Percentiles rank a stretch among this genome's conserved stretches.
Evolutionary conservation across 2,797 vertebrate species (phyloP).

Genomic region (Micrastur ruficollis): DNA sequence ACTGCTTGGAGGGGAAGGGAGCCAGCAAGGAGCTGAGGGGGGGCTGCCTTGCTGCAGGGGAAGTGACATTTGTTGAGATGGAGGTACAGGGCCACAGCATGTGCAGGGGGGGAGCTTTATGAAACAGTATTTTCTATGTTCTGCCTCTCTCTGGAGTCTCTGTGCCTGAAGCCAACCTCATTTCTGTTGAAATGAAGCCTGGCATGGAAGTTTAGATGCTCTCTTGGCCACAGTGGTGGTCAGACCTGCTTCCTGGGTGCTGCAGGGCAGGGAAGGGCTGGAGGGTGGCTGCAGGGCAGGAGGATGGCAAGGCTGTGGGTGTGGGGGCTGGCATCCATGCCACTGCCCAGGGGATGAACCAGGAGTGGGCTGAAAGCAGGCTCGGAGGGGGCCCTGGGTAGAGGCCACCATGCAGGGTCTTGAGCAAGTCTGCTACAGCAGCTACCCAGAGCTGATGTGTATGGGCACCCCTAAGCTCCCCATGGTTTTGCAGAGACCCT

Average conservation of each 20-base stretch:
- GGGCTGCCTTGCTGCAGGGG: neutral
- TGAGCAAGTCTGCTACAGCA: neutral
- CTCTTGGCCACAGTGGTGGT: neutral
- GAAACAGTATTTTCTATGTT: neutral
- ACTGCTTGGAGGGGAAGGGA: neutral
- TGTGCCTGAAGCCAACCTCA: neutral
- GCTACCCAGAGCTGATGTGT: accelerated
- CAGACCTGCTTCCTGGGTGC: neutral
- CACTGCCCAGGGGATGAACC: neutral
- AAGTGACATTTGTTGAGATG: neutral
- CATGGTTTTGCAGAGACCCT: accelerated
- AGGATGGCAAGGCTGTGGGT: neutral
- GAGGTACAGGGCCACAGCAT: neutral
- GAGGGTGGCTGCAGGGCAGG: neutral
- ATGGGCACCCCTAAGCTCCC: neutral
- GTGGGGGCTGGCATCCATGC: accelerated
- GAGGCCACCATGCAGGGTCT: neutral
- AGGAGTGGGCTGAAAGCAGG: neutral
- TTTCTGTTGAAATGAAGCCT: neutral
- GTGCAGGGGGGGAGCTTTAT: neutral
- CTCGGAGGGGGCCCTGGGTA: neutral
- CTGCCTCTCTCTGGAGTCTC: neutral
- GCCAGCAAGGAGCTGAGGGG: neutral
- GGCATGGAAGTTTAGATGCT: neutral
- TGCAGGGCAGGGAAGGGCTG: neutral